A percentile compares a stretch with the other conserved stretches of the same genome.
Conservation (phyloP, 1,140 invertebrate genomes). For the Anoplophora glabripennis region DNA sequence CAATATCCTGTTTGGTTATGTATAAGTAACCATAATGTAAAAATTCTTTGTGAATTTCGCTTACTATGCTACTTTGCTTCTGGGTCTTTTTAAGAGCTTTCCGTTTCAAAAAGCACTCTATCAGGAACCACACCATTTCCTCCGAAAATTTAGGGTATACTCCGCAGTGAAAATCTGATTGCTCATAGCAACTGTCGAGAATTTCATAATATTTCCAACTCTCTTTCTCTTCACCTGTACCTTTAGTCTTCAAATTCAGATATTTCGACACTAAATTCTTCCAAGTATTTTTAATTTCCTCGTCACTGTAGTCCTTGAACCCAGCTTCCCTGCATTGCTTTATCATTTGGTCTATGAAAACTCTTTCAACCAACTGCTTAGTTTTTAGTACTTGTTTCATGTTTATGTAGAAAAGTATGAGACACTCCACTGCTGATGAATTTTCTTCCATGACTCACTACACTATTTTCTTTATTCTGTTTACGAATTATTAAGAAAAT, state of each 20-base stretch:
- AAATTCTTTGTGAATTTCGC: neutral
- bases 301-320: neutral
- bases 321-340: neutral
- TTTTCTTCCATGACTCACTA: neutral
- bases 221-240: slow-evolving; percentile 1
- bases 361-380: neutral
- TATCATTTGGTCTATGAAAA: neutral
- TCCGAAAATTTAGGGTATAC: slow-evolving; percentile 2
- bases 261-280: slow-evolving; percentile 1
- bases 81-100: neutral
- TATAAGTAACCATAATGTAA: neutral
- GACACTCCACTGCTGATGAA: slow-evolving; percentile 1
- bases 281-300: neutral
- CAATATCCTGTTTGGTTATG: neutral
- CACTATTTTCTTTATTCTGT: too few relatives aligned
- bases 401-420: slow-evolving; percentile 3
- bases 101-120: neutral
- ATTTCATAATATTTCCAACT: slow-evolving; percentile 6
- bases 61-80: neutral
- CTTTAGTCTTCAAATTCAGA: neutral
- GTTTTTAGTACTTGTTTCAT: slow-evolving; percentile 1
- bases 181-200: slow-evolving; percentile 5
- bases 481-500: too few relatives aligned
- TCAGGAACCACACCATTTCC: slow-evolving; percentile 6
- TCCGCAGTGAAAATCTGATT: neutral